Percentiles rank a stretch among this genome's conserved stretches.
These are phyloP conservation scores for Drosophila cracens DNA, from an alignment of 2,888 invertebrate species.

Conservation along the genomic window DNA sequence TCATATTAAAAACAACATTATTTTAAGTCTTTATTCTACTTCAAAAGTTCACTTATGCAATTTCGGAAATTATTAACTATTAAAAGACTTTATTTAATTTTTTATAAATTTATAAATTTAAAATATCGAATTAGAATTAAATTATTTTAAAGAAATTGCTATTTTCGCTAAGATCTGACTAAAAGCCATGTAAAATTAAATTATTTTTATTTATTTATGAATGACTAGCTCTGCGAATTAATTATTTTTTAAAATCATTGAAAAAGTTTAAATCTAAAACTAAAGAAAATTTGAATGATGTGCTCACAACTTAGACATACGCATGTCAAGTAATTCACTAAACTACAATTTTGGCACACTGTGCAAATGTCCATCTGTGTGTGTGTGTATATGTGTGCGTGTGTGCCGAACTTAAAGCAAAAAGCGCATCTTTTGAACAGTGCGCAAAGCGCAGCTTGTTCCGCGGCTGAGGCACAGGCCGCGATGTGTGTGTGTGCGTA, in stretches of 20 bases:
- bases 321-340: background rate
- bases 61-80: background rate
- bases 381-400: constrained; percentile 24
- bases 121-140: background rate
- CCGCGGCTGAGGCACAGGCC: constrained; percentile 40
- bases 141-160: background rate
- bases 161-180: background rate
- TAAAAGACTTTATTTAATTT: background rate
- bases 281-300: background rate
- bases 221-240: background rate
- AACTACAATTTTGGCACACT: constrained; percentile 37
- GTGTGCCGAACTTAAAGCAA: constrained; percentile 66
- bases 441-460: constrained; percentile 74
- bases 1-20: background rate
- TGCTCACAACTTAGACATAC: background rate
- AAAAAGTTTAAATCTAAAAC: background rate
- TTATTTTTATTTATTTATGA: background rate
- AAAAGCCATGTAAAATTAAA: background rate
- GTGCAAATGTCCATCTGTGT: constrained; percentile 30
- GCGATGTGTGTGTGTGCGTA: background rate
- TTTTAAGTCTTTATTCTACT: background rate
- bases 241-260: background rate
- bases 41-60: background rate
- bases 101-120: too few species aligned
- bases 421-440: constrained; percentile 77